Evolutionary conservation across 2,113 vertebrate genomes (phyloP).

Genomic region (Poeciliopsis retropinna): DNA sequence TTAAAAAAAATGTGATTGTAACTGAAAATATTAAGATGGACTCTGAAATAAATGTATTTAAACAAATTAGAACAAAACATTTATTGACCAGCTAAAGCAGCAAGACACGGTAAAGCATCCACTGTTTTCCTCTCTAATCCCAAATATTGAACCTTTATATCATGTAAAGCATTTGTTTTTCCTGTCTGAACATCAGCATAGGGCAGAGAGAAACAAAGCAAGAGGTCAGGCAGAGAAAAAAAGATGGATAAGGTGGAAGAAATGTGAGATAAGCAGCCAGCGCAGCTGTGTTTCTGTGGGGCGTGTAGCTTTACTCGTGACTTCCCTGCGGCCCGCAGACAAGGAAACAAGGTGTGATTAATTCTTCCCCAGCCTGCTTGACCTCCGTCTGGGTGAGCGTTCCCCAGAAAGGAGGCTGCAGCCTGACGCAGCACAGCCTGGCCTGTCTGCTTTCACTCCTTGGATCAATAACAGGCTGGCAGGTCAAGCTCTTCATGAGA

Average conservation of each 20-base stretch:
- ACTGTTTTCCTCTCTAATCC: constrained; percentile 44
- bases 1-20: too few species aligned
- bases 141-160: constrained; percentile 53
- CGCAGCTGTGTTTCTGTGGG: constrained; percentile 44
- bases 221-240: constrained; percentile 37
- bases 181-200: constrained; percentile 50
- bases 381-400: constrained; percentile 52
- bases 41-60: too few species aligned
- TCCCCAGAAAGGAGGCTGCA: constrained; percentile 45
- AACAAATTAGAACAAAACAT: too few species aligned
- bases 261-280: constrained; percentile 54
- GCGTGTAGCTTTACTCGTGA: constrained; percentile 44
- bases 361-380: constrained; percentile 73
- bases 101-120: not conserved
- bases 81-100: not conserved
- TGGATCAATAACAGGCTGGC: constrained; percentile 71
- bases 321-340: constrained; percentile 61
- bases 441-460: constrained; percentile 36
- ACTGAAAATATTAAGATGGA: too few species aligned
- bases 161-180: constrained; percentile 33
- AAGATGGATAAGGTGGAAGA: constrained; percentile 57
- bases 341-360: constrained; percentile 77
- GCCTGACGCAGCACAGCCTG: constrained; percentile 45
- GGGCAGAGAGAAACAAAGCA: constrained; percentile 34
- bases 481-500: constrained; percentile 57